Evolutionary conservation across 2,113 vertebrate genomes (phyloP), one percentile per base, ranked within the genome.

Genomic region (Capreolus pygargus): DNA sequence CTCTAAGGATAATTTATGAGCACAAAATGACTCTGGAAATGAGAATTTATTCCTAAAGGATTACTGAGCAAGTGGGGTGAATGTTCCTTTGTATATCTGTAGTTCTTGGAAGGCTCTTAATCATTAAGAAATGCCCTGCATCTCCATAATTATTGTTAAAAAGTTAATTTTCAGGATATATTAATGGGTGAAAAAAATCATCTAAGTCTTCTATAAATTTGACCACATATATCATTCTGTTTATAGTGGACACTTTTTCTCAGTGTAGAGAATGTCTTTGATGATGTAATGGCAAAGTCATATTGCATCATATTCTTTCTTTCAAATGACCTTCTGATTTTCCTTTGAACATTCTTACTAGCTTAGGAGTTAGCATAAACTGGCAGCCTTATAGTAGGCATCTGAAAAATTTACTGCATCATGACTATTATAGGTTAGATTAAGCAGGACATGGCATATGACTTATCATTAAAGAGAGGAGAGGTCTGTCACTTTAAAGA

Each of bases 1-100:
- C 2, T 27, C n/a, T 83, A 54, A 21, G 36, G n/a, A 95, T 90
- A 83, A 79, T 89, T 33, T 89, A 57, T 81, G 36, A 79, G 23
- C 58, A 13, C 16, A 94, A 92, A 92, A 91, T 95, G 30, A 95
- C 43, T 84, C 25, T 96, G 52, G 54, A 90, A 87, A 89, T 57
- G 64, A 93, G 5, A 10, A 61, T 93, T 89, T 93, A 67, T 95
- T 96, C 96, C 74, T 92, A 93, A 78, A 94, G 27, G 58, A 92
- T 94, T 92, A 95, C 58, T 76, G 60, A 92, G 12, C 17, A 96
- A 43, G 47, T 87, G 50, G 47, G 11, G 7, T 70, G 45, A 95
- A 70, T 79, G 5, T 14, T 45, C 6, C 6, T 88, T 83, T 96
- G 7, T 70, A 74, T 57, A 43, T 88, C 36, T 88, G 1, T 81